Percentiles rank a stretch among this genome's conserved stretches.
Conservation (phyloP, 2,888 invertebrate genomes). For the Melanchra persicariae region DNA sequence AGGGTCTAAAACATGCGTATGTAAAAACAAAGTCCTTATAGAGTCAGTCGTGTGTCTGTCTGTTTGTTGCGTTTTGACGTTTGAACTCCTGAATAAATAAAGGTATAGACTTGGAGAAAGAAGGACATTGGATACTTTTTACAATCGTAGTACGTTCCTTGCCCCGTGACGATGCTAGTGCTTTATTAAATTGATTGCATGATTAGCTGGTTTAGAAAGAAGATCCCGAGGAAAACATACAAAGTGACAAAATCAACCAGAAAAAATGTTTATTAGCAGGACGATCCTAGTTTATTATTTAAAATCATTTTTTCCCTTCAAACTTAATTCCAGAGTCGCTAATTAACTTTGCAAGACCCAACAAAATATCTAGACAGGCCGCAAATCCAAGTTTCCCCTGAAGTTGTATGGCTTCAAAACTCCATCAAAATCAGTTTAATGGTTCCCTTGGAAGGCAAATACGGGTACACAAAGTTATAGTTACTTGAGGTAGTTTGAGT, state of each 20-base stretch:
- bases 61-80: not conserved
- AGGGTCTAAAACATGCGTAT: too few species aligned
- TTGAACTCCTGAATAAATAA: too few species aligned
- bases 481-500: slow-evolving; percentile 33
- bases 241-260: not conserved
- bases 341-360: slow-evolving; percentile 26
- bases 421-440: slow-evolving; percentile 62
- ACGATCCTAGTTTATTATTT: slow-evolving; percentile 17
- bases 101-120: too few species aligned
- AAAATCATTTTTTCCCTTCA: slow-evolving; percentile 1
- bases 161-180: too few species aligned
- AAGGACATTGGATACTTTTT: too few species aligned
- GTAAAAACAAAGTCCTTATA: too few species aligned
- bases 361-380: slow-evolving; percentile 39
- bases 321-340: slow-evolving; percentile 6
- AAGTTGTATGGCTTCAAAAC: slow-evolving; percentile 56
- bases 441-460: slow-evolving; percentile 48
- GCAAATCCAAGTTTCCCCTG: slow-evolving; percentile 39
- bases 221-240: too few species aligned
- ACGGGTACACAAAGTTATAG: slow-evolving; percentile 34
- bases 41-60: too few species aligned
- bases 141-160: too few species aligned
- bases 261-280: not conserved
- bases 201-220: too few species aligned
- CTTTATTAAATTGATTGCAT: too few species aligned